Conservation (phyloP, 2,797 vertebrate genomes). For the Enteromius fasciolatus region DNA sequence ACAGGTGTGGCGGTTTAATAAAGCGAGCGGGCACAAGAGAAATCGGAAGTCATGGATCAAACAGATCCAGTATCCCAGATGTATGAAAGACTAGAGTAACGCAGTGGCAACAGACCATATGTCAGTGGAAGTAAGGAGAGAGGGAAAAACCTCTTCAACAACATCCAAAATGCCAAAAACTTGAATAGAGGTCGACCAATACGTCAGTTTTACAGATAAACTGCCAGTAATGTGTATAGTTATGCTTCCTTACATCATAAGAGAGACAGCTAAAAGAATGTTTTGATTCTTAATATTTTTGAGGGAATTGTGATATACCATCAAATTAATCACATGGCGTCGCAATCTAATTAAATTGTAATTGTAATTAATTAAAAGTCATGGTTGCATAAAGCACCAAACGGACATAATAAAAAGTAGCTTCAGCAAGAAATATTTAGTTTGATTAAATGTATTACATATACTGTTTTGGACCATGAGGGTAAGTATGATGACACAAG, state of each 20-base stretch:
- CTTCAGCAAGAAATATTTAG: no score
- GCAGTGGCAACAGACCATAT: conserved; percentile 9
- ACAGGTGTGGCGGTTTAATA: conserved; percentile 58
- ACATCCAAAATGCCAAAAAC: background rate
- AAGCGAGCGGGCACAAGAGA: conserved; percentile 20
- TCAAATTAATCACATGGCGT: no score
- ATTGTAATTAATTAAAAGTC: no score
- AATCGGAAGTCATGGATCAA: conserved; percentile 30
- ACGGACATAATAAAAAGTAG: no score
- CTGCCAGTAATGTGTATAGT: background rate
- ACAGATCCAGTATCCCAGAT: conserved; percentile 30
- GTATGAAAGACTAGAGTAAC: conserved; percentile 2
- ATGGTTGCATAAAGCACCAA: no score
- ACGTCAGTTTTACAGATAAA: background rate
- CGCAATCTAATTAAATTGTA: no score
- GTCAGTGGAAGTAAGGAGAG: background rate
- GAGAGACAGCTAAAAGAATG: no score
- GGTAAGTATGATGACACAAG: no score
- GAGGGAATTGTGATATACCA: background rate
- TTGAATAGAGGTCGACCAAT: background rate
- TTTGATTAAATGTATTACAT: no score
- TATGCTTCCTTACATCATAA: background rate
- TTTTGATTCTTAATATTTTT: no score
- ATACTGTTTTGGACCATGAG: no score
- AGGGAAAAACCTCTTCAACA: background rate